Conservation (phyloP, 2,888 invertebrate species). For the Drosophila tripunctata region DNA sequence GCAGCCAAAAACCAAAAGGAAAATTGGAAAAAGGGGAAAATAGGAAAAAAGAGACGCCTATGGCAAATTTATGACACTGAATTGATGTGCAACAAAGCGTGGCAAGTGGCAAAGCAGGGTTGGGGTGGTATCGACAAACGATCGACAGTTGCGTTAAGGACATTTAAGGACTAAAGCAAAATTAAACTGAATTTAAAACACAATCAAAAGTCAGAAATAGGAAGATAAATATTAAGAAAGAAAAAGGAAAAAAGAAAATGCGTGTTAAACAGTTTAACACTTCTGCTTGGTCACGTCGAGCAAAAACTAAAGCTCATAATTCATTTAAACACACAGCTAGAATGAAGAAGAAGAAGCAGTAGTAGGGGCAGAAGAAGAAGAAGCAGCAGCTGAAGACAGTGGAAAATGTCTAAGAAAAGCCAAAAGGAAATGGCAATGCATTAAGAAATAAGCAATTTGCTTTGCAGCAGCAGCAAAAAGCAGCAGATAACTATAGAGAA, state of each 20-base stretch:
- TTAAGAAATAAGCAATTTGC: conserved; percentile 77
- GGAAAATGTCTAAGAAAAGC: conserved; percentile 69
- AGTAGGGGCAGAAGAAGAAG: too few relatives aligned
- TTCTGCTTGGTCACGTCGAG: conserved; percentile 71
- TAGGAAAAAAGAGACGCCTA: too few relatives aligned
- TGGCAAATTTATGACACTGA: conserved; percentile 74
- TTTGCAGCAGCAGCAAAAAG: conserved; percentile 49
- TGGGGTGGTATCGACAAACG: conserved; percentile 1
- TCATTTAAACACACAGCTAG: conserved; percentile 44
- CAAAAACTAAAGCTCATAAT: conserved; percentile 64
- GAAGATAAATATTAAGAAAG: conserved; percentile 1
- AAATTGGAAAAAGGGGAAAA: too few relatives aligned
- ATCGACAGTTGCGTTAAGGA: conserved; percentile 11
- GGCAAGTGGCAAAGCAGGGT: conserved; percentile 29
- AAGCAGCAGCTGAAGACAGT: too few relatives aligned
- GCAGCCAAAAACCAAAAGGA: conserved; percentile 59
- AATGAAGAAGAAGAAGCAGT: too few relatives aligned
- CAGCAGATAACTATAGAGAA: conserved; percentile 42
- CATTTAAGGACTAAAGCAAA: conserved; percentile 33
- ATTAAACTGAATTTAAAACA: conserved; percentile 13
- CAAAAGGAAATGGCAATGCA: conserved; percentile 76
- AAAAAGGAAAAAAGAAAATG: conserved; percentile 42
- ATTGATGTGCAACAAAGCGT: conserved; percentile 74
- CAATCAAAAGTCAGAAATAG: conserved; percentile 22
- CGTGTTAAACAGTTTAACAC: conserved; percentile 79